phyloP scores from a whole-genome alignment of 2,888 invertebrate species.

The Meta bourneti region DNA sequence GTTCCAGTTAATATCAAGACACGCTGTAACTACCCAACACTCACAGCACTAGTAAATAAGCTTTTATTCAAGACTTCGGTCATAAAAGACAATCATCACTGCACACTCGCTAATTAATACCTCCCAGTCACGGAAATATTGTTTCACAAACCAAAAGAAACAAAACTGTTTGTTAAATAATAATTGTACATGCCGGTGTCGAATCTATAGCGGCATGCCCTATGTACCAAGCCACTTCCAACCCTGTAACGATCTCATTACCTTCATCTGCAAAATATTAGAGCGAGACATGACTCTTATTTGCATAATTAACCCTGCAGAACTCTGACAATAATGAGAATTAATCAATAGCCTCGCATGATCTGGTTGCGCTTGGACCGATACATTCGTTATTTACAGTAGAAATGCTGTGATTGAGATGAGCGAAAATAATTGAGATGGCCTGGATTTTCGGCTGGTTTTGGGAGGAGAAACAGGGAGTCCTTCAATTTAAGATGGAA shows the following conservation, averaged over 20 bases:
- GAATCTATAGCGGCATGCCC: background rate
- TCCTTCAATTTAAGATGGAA: background rate
- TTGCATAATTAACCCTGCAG: slow-evolving; percentile 12
- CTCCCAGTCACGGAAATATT: background rate
- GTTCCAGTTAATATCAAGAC: too few relatives aligned
- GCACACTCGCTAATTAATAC: background rate
- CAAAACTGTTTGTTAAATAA: background rate
- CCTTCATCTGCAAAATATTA: background rate
- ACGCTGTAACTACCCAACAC: too few relatives aligned
- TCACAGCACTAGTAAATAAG: too few relatives aligned
- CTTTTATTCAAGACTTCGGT: background rate
- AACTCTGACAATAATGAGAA: slow-evolving; percentile 8
- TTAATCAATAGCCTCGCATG: background rate
- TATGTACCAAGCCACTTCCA: background rate
- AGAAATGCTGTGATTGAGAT: background rate
- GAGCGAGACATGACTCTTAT: slow-evolving; percentile 7
- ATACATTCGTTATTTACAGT: background rate
- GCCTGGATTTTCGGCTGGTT: background rate
- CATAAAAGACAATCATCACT: background rate
- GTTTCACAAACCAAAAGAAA: background rate
- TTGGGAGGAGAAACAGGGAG: background rate
- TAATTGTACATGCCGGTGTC: background rate
- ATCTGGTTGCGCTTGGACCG: background rate
- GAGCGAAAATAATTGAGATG: background rate
- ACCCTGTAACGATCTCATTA: slow-evolving; percentile 5